Percentiles rank a stretch among this genome's conserved stretches.
Conservation (phyloP, 2,888 invertebrate species). For the Melieria crassipennis region DNA sequence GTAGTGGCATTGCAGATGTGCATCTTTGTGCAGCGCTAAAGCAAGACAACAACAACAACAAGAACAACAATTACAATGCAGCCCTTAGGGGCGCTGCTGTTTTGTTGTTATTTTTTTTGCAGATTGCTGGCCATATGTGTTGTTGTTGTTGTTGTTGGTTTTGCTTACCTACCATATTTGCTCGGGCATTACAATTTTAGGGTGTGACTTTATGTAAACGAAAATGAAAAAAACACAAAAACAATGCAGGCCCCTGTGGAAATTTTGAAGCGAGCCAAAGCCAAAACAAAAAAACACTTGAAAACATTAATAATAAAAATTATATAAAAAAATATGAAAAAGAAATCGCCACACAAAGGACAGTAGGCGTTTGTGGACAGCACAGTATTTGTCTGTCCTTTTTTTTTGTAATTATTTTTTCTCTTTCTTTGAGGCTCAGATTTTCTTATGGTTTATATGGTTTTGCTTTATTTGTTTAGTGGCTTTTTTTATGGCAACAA, state of each 20-base stretch:
- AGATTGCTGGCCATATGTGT: not conserved
- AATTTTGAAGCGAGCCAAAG: too few species aligned
- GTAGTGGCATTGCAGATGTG: conserved; percentile 16
- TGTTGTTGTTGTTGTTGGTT: not conserved
- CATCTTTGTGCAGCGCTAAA: conserved; percentile 10
- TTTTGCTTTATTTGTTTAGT: too few species aligned
- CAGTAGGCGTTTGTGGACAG: conserved; percentile 33
- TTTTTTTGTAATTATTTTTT: not conserved
- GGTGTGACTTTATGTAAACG: conserved; percentile 36
- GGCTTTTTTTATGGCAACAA: too few species aligned
- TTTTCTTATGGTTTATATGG: too few species aligned
- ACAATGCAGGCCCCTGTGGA: not conserved
- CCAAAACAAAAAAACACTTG: too few species aligned
- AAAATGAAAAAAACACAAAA: not conserved
- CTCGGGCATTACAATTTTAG: conserved; percentile 27
- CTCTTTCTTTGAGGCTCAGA: not conserved
- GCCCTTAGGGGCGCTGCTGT: conserved; percentile 34
- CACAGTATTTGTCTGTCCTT: not conserved
- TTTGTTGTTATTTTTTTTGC: not conserved
- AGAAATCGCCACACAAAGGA: conserved; percentile 18
- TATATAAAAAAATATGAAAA: too few species aligned
- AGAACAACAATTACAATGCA: conserved; percentile 37
- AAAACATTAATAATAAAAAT: too few species aligned
- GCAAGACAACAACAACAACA: conserved; percentile 18
- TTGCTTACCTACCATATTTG: not conserved